phyloP scores from a whole-genome alignment of 2,888 invertebrate genomes.

The Lordiphosa andalusiaca region DNA sequence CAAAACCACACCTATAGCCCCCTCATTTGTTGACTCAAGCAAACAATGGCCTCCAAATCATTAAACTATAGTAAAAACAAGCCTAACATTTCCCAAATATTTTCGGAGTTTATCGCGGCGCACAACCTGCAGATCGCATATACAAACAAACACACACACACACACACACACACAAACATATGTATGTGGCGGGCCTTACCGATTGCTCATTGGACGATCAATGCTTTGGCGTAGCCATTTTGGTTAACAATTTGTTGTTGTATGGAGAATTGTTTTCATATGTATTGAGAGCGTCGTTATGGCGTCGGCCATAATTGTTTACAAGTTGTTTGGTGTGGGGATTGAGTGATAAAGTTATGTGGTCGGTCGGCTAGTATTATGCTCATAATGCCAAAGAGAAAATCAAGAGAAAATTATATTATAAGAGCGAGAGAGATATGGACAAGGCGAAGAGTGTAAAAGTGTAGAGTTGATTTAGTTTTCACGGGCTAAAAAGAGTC shows the following conservation, averaged over 20 bases:
- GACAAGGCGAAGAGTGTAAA: background rate
- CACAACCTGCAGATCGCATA: background rate
- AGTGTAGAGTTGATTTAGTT: conserved; percentile 1
- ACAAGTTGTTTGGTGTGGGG: conserved; percentile 58
- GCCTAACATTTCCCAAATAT: background rate
- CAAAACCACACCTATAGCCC: no score
- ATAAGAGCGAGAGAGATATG: conserved; percentile 8
- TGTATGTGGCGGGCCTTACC: conserved; percentile 24
- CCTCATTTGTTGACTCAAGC: background rate
- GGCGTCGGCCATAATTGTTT: conserved; percentile 76
- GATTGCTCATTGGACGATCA: conserved; percentile 70
- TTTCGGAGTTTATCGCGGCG: no score
- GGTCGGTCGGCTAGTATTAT: conserved; percentile 38
- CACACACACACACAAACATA: background rate
- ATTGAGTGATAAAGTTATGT: conserved; percentile 43
- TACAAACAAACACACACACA: conserved; percentile 5
- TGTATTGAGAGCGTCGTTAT: conserved; percentile 56
- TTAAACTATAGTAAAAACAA: conserved; percentile 3
- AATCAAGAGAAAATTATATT: conserved; percentile 6
- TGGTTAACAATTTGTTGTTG: conserved; percentile 47
- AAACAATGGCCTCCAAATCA: background rate
- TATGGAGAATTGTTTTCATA: conserved; percentile 41
- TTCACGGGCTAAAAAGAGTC: conserved; percentile 14
- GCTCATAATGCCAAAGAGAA: no score
- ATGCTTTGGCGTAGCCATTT: conserved; percentile 68